A percentile compares a stretch with the other conserved stretches of the same genome.
Evolutionary conservation across 2,797 vertebrate genomes (phyloP).

Genomic region (Protonibea diacanthus): DNA sequence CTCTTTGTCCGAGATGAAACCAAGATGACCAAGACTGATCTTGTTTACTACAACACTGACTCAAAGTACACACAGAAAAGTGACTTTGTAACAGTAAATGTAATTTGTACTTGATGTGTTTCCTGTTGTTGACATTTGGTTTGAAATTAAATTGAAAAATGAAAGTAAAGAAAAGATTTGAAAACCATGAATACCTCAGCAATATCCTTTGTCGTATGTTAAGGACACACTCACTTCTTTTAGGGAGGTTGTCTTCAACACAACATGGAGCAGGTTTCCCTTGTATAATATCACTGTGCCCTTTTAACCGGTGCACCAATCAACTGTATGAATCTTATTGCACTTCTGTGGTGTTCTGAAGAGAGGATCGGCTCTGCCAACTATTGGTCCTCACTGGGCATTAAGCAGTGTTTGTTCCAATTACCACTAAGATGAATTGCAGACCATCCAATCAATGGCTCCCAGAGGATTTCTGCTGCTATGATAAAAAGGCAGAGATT

Average conservation of each 20-base stretch:
- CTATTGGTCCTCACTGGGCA: conserved; percentile 48
- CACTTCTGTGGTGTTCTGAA: conserved; percentile 27
- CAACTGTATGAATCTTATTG: conserved; percentile 20
- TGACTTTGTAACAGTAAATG: no score
- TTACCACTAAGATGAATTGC: conserved; percentile 67
- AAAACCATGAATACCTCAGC: background rate
- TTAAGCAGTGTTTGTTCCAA: conserved; percentile 70
- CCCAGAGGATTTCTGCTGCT: conserved; percentile 61
- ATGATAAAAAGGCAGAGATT: conserved; percentile 63
- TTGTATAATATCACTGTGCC: background rate
- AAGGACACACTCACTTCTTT: background rate
- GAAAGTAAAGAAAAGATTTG: background rate
- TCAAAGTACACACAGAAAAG: no score
- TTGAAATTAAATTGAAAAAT: background rate
- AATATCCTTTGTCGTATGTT: background rate
- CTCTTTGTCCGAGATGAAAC: no score
- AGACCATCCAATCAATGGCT: conserved; percentile 63
- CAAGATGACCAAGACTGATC: no score
- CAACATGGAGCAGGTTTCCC: background rate
- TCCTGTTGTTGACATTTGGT: background rate
- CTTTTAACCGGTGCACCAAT: conserved; percentile 28
- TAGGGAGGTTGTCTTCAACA: background rate
- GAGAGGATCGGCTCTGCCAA: conserved; percentile 42
- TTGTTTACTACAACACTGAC: no score
- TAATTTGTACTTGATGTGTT: no score